Conservation (phyloP, 2,888 invertebrate species). For the Dendrolimus houi region DNA sequence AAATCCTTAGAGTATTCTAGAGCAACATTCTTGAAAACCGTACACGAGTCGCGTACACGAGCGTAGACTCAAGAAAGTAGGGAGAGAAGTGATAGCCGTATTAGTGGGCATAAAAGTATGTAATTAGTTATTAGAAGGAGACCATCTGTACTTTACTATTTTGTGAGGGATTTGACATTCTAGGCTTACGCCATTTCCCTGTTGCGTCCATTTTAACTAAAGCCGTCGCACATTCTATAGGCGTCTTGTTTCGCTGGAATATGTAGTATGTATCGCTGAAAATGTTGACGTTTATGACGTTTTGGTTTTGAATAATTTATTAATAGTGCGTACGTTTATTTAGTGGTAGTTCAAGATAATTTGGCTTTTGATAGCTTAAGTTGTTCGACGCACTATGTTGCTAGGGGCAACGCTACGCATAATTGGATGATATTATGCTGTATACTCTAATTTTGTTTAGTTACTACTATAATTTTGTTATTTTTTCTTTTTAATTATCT, state of each 20-base stretch:
- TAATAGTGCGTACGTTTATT: conserved; percentile 6
- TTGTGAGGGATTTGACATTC: not conserved
- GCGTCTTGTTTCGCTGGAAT: not conserved
- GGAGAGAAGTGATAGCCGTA: too few species aligned
- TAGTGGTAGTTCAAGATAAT: conserved; percentile 7
- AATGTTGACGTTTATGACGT: not conserved
- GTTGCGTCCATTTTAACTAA: not conserved
- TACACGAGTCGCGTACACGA: too few species aligned
- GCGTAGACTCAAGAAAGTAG: too few species aligned
- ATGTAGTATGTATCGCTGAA: not conserved
- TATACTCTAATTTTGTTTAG: not conserved
- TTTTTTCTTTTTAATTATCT: too few species aligned
- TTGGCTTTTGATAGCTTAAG: conserved; percentile 7
- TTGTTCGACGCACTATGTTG: conserved; percentile 51
- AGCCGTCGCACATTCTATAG: not conserved
- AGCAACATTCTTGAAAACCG: too few species aligned
- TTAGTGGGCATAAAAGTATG: too few species aligned
- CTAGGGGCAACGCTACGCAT: conserved; percentile 50
- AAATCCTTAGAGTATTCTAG: too few species aligned
- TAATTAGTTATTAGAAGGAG: too few species aligned
- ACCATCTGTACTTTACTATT: too few species aligned
- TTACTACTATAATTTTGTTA: too few species aligned
- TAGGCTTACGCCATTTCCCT: not conserved
- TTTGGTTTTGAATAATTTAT: not conserved
- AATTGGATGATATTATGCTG: conserved; percentile 21